phyloP scores from a whole-genome alignment of 2,888 invertebrate genomes.

The Microdon myrmicae region DNA sequence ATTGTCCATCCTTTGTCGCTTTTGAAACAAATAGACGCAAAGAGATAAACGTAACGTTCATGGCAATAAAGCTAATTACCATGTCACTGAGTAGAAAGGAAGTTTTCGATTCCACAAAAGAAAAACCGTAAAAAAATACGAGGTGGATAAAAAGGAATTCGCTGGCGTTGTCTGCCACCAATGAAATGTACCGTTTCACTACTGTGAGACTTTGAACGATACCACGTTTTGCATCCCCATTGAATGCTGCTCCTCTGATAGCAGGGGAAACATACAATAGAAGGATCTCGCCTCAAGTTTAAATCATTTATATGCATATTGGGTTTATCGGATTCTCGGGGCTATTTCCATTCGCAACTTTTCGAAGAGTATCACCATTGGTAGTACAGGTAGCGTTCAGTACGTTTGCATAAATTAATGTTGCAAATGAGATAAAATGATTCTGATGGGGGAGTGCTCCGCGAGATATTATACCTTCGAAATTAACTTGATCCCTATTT shows the following conservation, averaged over 20 bases:
- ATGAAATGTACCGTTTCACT: no score
- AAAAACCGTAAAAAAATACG: no score
- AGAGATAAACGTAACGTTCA: constrained; percentile 22
- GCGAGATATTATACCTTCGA: constrained; percentile 21
- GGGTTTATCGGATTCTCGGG: constrained; percentile 42
- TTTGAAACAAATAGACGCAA: constrained; percentile 19
- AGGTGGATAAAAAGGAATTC: no score
- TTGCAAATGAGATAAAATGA: constrained; percentile 51
- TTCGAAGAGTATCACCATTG: constrained; percentile 4
- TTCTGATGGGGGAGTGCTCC: constrained; percentile 38
- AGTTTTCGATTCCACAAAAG: constrained; percentile 12
- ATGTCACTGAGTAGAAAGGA: constrained; percentile 20
- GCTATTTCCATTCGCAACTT: constrained; percentile 39
- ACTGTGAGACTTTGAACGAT: constrained; percentile 16
- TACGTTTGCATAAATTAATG: constrained; percentile 47
- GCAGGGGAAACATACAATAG: constrained; percentile 11
- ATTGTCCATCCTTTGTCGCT: background rate
- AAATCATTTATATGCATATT: constrained; percentile 52
- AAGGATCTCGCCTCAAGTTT: constrained; percentile 29
- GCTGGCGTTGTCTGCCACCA: no score
- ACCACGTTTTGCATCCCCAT: constrained; percentile 23
- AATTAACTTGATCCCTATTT: constrained; percentile 34
- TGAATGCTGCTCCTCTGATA: constrained; percentile 21
- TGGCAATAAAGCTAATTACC: constrained; percentile 48
- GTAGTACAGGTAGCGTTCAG: constrained; percentile 12